Base-by-base conservation (phyloP, 2,113 vertebrate species). In the Pseudorasbora parva region DNA sequence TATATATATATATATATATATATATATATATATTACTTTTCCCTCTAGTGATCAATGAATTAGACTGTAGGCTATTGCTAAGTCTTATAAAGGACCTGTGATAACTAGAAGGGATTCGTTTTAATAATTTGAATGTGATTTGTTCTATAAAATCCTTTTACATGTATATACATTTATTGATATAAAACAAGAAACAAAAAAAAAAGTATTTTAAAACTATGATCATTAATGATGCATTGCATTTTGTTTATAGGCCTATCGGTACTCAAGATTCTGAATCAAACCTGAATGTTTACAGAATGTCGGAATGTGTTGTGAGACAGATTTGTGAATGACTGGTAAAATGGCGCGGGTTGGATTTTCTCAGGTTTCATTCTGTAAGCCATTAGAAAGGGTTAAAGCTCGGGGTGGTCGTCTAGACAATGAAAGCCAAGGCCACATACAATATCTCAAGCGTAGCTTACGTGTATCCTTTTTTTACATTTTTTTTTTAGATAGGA, bases 351-450 rank as follows among this genome's bases (percentile, higher is more conserved):
- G 30, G 64, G 7, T 37, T 37, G 64, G 7, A 21, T 37, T 68
- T 68, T 68, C 30, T 68, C 64, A 68, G 27, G 64, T 37, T 68
- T 68, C 64, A 64, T 25, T 49, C 45, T 74, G 3, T 33, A 57
- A 23, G 54, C 15, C 57, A 14, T 27, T 62, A 60, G 30, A 33
- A 49, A 30, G 45, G 71, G 49, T 59, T 59, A 72, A 19, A 27
- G 15, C 68, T 73, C 14, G 25, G 59, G 21, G 82, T 74, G 56
- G 72, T 66, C 59, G 74, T 78, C 82, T 75, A 83, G 57, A 83
- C 72, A 83, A 66, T 45, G 45, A 77, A 83, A 83, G 82, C 73
- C 60, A 84, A 78, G 60, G 74, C 33, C 75, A 68, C 27, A 56
- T 8, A 37, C 60, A 37, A 77, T 1, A 11, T 69, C 37, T 30